Conservation (phyloP, 2,888 invertebrate species). For the Lycaena phlaeas region DNA sequence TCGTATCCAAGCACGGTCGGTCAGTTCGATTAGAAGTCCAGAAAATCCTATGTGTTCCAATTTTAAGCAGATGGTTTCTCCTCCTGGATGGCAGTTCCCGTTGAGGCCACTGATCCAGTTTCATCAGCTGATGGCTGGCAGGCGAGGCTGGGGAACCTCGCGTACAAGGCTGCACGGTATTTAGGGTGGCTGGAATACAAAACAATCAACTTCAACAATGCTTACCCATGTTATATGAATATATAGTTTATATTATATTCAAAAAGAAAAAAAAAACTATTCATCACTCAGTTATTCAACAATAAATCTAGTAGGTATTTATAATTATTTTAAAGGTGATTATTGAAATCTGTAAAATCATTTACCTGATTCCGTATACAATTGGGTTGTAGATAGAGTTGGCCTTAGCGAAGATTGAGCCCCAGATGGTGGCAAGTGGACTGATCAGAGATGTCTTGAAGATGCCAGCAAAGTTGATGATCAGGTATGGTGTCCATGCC, state of each 20-base stretch:
- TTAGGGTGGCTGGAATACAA: slow-evolving; percentile 78
- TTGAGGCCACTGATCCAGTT: slow-evolving; percentile 77
- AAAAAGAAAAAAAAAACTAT: too few relatives aligned
- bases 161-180: slow-evolving; percentile 82
- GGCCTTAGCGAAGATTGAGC: slow-evolving; percentile 92
- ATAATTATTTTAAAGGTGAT: too few relatives aligned
- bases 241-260: too few relatives aligned
- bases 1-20: slow-evolving; percentile 35
- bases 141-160: slow-evolving; percentile 83
- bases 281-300: too few relatives aligned
- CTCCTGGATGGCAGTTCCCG: slow-evolving; percentile 77
- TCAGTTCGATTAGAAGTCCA: slow-evolving; percentile 15
- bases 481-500: slow-evolving; percentile 93
- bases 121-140: slow-evolving; percentile 77
- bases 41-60: not conserved
- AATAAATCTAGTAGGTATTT: too few relatives aligned
- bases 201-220: too few relatives aligned
- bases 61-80: slow-evolving; percentile 77
- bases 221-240: too few relatives aligned
- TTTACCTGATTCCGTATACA: slow-evolving; percentile 89
- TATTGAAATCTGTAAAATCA: too few relatives aligned
- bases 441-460: slow-evolving; percentile 82
- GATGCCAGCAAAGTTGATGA: slow-evolving; percentile 86
- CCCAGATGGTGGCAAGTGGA: slow-evolving; percentile 89
- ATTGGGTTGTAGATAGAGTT: slow-evolving; percentile 93